Evolutionary conservation across 2,797 vertebrate genomes (phyloP), one percentile per base, ranked within the genome.

Genomic region (Poeciliopsis infans): DNA sequence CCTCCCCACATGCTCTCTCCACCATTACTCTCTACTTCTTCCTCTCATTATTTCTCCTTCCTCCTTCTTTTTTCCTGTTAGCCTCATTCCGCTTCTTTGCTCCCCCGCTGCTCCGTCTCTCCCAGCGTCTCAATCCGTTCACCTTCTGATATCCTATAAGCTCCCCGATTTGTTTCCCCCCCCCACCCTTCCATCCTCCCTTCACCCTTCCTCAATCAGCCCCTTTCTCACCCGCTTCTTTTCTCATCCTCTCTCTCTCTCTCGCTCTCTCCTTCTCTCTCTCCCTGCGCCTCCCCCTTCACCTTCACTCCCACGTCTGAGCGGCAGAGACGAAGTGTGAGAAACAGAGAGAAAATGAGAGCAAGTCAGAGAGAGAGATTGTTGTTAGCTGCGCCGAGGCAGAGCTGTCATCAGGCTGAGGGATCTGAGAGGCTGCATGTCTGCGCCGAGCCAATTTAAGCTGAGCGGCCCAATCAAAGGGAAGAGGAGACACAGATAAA

Each of bases 381-480:
- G 92, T 91, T 91, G 92, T 92, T 93, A 90, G 89, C 84, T 70
- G 51, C 83, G 91, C 91, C 88, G 88, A 94, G 93, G 90, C 92
- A 90, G 92, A 93, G 93, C 91, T 91, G 94, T 94, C 94, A 95
- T 94, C 93, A 90, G 25, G 89, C 88, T 84, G 80, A 86, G 88
- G 94, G 95, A 95, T 95, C 92, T 94, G 88, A 94, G 84, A 92
- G 92, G 85, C 86, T 90, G 78, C 72, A 88, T 77, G 87, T 79
- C 78, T 93, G 88, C 74, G 90, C 82, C 41, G 91, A 81, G 88
- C 93, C 94, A 95, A 95, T 95, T 95, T 94, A 91, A 87, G 59
- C 92, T 83, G 91, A 94, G 91, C 85, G 85, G 91, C 90, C 92
- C 94, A 94, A 96, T 95, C 93, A 94, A 95, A 95, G 91, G 78